These are phyloP conservation scores for Ypsolopha sequella DNA, from an alignment of 2,888 invertebrate genomes.

Conservation along the genomic window DNA sequence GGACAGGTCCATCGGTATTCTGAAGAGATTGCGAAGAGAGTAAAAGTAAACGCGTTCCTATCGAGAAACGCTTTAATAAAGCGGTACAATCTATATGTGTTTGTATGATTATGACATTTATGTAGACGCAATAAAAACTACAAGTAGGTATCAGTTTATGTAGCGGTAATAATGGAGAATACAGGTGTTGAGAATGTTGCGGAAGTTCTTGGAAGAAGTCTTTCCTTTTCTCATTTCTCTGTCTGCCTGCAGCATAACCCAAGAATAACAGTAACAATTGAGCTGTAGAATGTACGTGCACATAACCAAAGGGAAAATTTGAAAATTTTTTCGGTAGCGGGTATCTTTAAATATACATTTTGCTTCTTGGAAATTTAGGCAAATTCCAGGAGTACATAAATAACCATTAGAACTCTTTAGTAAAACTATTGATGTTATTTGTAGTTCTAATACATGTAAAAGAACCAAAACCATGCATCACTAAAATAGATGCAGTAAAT, in stretches of 20 bases:
- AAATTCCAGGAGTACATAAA: not conserved
- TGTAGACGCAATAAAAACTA: not conserved
- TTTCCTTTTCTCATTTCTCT: not conserved
- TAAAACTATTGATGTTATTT: not conserved
- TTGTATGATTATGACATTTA: too few relatives aligned
- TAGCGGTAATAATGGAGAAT: not conserved
- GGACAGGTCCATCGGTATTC: conserved; percentile 10
- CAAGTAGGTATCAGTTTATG: not conserved
- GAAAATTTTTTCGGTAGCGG: too few relatives aligned
- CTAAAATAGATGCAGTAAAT: not conserved
- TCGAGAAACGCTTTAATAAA: not conserved
- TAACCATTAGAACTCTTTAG: not conserved
- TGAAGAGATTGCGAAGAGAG: conserved; percentile 5
- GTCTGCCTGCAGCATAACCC: too few relatives aligned
- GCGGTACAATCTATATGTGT: not conserved
- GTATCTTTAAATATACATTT: too few relatives aligned
- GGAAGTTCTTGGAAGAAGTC: not conserved
- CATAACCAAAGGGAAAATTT: too few relatives aligned
- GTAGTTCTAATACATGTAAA: not conserved
- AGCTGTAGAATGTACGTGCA: too few relatives aligned
- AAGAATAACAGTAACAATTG: too few relatives aligned
- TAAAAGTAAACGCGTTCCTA: not conserved
- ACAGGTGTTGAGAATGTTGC: not conserved
- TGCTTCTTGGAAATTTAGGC: too few relatives aligned
- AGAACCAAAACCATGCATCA: not conserved